Evolutionary conservation across 2,113 vertebrate genomes (phyloP).

Genomic region (Prochilodus magdalenae): DNA sequence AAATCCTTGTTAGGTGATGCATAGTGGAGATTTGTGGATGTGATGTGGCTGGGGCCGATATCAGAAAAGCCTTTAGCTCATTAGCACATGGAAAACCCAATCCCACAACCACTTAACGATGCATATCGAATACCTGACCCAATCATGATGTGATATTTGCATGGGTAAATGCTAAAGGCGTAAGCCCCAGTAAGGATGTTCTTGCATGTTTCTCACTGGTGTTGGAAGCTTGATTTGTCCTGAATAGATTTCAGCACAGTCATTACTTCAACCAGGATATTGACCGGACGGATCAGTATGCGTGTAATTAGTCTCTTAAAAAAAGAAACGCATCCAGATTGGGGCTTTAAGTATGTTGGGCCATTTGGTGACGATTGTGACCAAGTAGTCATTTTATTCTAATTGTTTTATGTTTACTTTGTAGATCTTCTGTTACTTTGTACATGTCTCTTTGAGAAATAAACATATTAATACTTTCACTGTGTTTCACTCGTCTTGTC

Average conservation of each 20-base stretch:
- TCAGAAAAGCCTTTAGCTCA: neutral
- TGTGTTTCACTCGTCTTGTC: neutral
- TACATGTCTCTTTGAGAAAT: constrained; percentile 53
- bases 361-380: neutral
- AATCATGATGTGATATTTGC: constrained; percentile 3
- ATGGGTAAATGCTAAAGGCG: constrained; percentile 3
- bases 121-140: neutral
- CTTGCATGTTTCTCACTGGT: constrained; percentile 9
- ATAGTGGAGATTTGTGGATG: neutral
- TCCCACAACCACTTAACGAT: neutral
- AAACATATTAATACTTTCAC: constrained; percentile 42
- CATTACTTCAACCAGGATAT: neutral
- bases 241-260: neutral
- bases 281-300: neutral
- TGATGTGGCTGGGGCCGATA: constrained; percentile 23
- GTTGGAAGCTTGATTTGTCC: neutral
- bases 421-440: constrained; percentile 45
- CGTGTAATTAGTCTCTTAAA: neutral
- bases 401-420: constrained; percentile 40
- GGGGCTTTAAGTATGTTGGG: neutral
- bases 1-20: neutral
- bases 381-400: constrained; percentile 37
- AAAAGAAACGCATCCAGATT: neutral
- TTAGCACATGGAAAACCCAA: neutral
- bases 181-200: neutral